Percentiles rank a stretch among this genome's conserved stretches.
Evolutionary conservation across 2,113 vertebrate genomes (phyloP).

Genomic region (Podocnemis expansa): DNA sequence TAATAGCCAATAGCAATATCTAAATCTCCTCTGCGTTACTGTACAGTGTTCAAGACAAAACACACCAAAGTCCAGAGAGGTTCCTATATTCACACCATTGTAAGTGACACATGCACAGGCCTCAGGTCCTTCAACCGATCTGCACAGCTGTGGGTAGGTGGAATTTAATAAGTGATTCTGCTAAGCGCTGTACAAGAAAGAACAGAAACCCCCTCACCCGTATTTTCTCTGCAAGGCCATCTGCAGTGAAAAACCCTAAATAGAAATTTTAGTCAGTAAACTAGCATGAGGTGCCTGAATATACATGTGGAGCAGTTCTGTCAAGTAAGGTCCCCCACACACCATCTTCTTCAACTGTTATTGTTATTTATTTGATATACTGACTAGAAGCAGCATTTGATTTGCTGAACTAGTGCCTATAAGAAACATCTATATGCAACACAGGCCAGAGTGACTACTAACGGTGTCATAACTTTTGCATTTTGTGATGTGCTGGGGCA

Average conservation of each 20-base stretch:
- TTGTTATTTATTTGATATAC: not conserved
- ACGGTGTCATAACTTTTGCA: not conserved
- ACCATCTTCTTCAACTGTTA: not conserved
- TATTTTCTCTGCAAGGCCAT: not conserved
- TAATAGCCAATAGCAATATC: not conserved
- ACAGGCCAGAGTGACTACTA: not conserved
- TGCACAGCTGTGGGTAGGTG: not conserved
- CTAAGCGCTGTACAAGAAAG: not conserved
- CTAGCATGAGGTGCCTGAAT: not conserved
- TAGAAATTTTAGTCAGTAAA: not conserved
- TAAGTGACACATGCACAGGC: not conserved
- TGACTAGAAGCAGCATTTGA: not conserved
- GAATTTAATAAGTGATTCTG: not conserved
- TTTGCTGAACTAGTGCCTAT: not conserved
- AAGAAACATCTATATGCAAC: not conserved
- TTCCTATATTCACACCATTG: too few species aligned
- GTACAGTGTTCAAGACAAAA: not conserved
- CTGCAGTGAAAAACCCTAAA: not conserved
- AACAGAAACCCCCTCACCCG: not conserved
- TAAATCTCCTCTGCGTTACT: not conserved
- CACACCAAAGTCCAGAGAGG: not conserved
- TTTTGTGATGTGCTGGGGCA: not conserved
- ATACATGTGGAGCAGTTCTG: not conserved
- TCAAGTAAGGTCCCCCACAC: not conserved
- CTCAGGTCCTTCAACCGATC: not conserved